Base-by-base conservation (phyloP, 2,888 invertebrate genomes). In the Drosophila kanekoi region DNA sequence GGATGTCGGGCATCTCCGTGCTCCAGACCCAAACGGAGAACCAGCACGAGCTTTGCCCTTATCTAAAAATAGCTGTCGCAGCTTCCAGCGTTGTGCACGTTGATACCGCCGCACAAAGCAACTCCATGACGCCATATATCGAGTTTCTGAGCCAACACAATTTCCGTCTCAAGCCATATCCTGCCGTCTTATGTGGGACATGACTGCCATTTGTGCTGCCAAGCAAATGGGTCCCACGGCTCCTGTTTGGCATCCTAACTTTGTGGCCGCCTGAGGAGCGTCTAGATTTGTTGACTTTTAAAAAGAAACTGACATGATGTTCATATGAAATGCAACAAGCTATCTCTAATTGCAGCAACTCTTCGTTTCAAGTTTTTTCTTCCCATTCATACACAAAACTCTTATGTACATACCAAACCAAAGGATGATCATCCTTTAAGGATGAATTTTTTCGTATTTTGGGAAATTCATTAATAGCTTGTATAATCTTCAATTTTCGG, bases 21-120 rank as follows among this genome's bases (percentile, higher is more conserved):
- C 8, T 20, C 40, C 72, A 38, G 47, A 64, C 41, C 32, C 51
- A 49, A 53, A 63, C 23, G 18, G 8, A 52, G 33, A 56, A 57
- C 51, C 57, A 45, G 18, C 37, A 53, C 18, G 77, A 72, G 68
- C 77, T 69, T 70, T 77, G 72, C 54, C 56, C 41, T 66, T 66
- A 69, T 49, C 78, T 72, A 69, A 75, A 78, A 72, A 78, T 75
- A 79, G 60, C 66, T 78, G 51, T 47, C 59, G 47, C 45, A 65
- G 51, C 44, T n/a, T n/a, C 43, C 32, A 38, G 41, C 53, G 38
- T 9, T 38, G 38, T 38, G 38, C 32, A 28, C 28, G 8, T 28
- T 18, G 11, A 16, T 40, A 32, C 9, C 8, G 13, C 43, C 28
- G 18, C 28, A 38, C 37, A 16, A 14, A 43, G 45, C 20, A 51